Evolutionary conservation across 2,113 vertebrate species (phyloP).

Genomic region (Nesoenas mayeri): DNA sequence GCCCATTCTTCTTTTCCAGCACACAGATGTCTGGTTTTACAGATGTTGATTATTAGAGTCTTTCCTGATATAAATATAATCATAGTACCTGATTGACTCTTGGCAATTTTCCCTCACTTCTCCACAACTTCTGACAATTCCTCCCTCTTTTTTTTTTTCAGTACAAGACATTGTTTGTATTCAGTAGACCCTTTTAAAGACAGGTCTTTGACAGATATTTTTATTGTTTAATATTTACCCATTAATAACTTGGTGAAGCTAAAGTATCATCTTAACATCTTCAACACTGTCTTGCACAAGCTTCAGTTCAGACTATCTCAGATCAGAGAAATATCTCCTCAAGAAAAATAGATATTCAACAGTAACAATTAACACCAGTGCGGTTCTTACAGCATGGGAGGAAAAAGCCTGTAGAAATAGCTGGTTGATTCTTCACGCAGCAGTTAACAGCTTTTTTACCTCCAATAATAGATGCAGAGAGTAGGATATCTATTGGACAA

Average conservation of each 20-base stretch:
- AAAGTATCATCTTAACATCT: background rate
- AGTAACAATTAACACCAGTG: background rate
- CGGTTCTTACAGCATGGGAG: background rate
- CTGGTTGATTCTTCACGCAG: background rate
- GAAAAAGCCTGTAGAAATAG: background rate
- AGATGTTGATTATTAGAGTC: background rate
- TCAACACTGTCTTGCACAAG: background rate
- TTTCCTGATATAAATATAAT: background rate
- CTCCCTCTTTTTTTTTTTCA: background rate
- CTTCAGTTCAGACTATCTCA: background rate
- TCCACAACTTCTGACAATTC: background rate
- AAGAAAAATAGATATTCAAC: background rate
- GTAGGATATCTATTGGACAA: background rate
- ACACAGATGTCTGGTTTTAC: background rate
- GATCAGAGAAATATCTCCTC: background rate
- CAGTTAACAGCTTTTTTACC: background rate
- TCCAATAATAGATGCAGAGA: background rate
- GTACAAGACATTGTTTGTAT: background rate
- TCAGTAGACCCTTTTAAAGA: background rate
- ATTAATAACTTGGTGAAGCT: background rate
- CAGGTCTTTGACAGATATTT: background rate
- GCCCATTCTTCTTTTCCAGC: background rate
- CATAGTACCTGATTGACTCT: background rate
- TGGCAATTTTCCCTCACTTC: background rate
- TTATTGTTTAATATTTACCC: background rate